Evolutionary conservation across 2,888 invertebrate species (phyloP), one percentile per base, ranked within the genome.

Genomic region (Sisyra terminalis): DNA sequence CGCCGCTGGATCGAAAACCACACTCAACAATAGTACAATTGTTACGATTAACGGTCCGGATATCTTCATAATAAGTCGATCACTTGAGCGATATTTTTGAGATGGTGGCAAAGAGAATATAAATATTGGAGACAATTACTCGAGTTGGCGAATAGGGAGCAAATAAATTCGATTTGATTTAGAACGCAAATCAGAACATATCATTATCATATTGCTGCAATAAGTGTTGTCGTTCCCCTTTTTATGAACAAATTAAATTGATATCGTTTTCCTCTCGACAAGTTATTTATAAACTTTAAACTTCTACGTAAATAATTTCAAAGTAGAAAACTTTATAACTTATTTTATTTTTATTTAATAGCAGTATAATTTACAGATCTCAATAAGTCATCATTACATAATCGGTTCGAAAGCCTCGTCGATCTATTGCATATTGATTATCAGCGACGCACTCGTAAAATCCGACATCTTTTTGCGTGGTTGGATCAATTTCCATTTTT

Each of bases 401-500:
- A 51, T 78, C 78, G 11, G 78, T 78, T 51, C 78, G 61, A 53
- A 79, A 79, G 40, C 75, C 74, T 48, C 76, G 63, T 46, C 70
- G 67, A 55, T 79, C 78, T 37, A 78, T 73, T 3, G 78, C 66
- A 52, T 77, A 78, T 56, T 78, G 74, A 59, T 79, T 79, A 51
- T 78, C 77, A 1, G 78, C 78, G 53, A 77, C 75, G 51, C 79
- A 80, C 55, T 78, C 77, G 57, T 78, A 80, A 51, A 72, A 76
- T 9, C 78, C 78, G 2, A 75, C 75, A 57, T 79, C 78, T 59
- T 75, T 75, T 56, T 78, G 78, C 5, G 78, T 75, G 1, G 78
- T 75, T 10, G 79, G 78, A 56, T 78, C 78, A 35, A 79, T 79
- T 61, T 79, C 78, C 74, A 79, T 74, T 60, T 78, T 79, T 37